Conservation (phyloP, 2,113 vertebrate species). For the Eclectus roratus region DNA sequence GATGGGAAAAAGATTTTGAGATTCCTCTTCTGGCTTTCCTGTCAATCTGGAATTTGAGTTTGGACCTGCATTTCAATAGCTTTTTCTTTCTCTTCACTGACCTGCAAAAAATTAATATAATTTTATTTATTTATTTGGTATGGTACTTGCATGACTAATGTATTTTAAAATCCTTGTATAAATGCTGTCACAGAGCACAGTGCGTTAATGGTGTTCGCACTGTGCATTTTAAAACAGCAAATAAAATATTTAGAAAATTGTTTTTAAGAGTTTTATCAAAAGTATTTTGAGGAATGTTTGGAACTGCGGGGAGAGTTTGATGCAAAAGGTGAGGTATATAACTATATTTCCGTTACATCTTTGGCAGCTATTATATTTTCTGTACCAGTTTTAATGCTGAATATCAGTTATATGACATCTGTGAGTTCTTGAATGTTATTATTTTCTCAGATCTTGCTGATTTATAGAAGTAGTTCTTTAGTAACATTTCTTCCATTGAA, state of each 20-base stretch:
- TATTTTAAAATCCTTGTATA: not conserved
- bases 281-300: not conserved
- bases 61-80: not conserved
- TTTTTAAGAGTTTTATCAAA: not conserved
- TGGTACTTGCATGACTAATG: not conserved
- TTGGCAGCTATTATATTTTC: not conserved
- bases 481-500: not conserved
- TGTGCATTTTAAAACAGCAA: not conserved
- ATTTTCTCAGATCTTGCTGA: constrained; percentile 28
- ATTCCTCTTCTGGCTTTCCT: not conserved
- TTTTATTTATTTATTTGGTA: not conserved
- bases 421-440: not conserved
- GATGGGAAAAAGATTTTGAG: not conserved
- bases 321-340: not conserved
- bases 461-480: constrained; percentile 20
- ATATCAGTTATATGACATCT: not conserved
- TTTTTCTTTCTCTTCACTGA: not conserved
- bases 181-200: not conserved
- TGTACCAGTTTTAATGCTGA: not conserved
- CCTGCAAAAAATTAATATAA: not conserved
- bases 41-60: not conserved
- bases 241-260: not conserved
- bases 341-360: not conserved
- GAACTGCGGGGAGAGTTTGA: not conserved
- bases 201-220: not conserved